Evolutionary conservation across 23 tunicate species (phyloP), one percentile per base, ranked within the genome.

Genomic region (Oikopleura albicans): DNA sequence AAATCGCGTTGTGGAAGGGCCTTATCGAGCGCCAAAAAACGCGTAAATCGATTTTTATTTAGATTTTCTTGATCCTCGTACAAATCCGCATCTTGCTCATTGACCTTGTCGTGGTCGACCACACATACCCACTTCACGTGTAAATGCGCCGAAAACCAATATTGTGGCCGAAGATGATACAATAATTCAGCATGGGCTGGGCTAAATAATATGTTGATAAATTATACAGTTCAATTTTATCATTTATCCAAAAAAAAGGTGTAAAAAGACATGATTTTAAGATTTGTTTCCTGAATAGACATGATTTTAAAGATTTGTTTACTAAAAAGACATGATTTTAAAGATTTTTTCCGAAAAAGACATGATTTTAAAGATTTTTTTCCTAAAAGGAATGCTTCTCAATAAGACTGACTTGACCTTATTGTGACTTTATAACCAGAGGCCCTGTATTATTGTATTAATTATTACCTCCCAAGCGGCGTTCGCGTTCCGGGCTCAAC

Each of bases 101-200:
- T 75, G 71, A 66, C 41, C 0, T 0, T 33, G 39, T 89, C 87
- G 59, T 93, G 98, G 27, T 85, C 75, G 40, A 93, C 85, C 34
- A 66, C 22, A 0, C 94, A 94, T 0, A 91, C 84, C 83, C 88
- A 93, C 83, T 93, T 93, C 1, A 93, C 95, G 85, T 93, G 98
- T 39, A 93, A 57, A 85, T 93, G 98, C 36, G 91, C 98, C 22
- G 98, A 88, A 83, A 93, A 93, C 98, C 98, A 93, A 40, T 93
- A 87, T 22, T 39, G 40, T 1, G 98, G 98, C 63, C 87, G 87
- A 40, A 93, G 56, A 0, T 88, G 66, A 1, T 40, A 59, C 0
- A 93, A 84, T 4, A 93, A 40, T 12, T 85, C 85, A 94, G 89
- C 86, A 0, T 90, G 86, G 1, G 98, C 94, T 36, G 85, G 59